These are phyloP conservation scores for Steinernema carpocapsae DNA, from an alignment of 2,888 invertebrate species.

Conservation along the genomic window DNA sequence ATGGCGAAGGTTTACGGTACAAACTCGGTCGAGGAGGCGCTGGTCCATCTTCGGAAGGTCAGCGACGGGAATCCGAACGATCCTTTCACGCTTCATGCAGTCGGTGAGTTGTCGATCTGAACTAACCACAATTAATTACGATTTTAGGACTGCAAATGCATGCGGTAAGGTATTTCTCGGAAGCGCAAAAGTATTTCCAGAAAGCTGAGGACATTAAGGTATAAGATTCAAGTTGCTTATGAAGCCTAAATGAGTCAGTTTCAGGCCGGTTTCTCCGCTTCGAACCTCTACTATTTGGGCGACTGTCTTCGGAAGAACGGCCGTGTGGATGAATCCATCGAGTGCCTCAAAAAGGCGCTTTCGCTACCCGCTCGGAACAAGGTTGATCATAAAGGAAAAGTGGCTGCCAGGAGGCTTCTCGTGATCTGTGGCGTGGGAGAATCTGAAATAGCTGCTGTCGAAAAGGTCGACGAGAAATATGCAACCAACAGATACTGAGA, in stretches of 20 bases:
- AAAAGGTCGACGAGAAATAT: constrained; percentile 26
- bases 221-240: neutral
- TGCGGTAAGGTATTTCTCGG: constrained; percentile 41
- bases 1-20: constrained; percentile 49
- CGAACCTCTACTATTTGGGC: constrained; percentile 47
- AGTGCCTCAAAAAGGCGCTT: constrained; percentile 47
- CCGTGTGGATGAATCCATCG: constrained; percentile 42
- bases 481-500: constrained; percentile 18
- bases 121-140: neutral
- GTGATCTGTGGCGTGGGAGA: neutral
- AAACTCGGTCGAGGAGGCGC: constrained; percentile 47
- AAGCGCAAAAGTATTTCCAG: constrained; percentile 45
- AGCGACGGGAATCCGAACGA: constrained; percentile 46
- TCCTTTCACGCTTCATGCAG: constrained; percentile 43
- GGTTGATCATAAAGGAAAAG: constrained; percentile 41
- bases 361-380: constrained; percentile 42
- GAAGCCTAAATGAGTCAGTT: neutral
- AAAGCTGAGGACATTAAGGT: constrained; percentile 46
- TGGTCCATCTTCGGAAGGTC: constrained; percentile 45
- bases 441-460: neutral
- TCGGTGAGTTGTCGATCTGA: constrained; percentile 34
- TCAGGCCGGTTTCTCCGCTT: constrained; percentile 44
- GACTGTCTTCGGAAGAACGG: constrained; percentile 46
- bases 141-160: constrained; percentile 43
- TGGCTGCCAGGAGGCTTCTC: constrained; percentile 12